phyloP scores from a whole-genome alignment of 2,888 invertebrate species.

The Aphodius sticticus region DNA sequence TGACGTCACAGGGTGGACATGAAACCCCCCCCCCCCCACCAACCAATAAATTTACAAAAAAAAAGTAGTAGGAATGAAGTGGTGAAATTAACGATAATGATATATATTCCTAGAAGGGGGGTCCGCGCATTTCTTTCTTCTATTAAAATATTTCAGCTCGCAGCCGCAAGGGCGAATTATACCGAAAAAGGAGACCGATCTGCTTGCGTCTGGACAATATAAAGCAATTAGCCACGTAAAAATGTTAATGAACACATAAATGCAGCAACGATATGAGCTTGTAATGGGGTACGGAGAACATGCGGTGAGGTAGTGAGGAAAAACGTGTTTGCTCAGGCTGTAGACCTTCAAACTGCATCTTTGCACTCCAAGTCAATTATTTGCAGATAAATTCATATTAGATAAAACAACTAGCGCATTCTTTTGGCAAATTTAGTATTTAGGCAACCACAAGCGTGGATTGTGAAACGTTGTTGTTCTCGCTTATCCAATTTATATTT shows the following conservation, averaged over 20 bases:
- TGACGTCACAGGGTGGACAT: not conserved
- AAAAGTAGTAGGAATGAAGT: not conserved
- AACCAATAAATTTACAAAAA: too few relatives aligned
- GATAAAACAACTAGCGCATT: not conserved
- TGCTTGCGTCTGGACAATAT: conserved; percentile 18
- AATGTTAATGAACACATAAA: conserved; percentile 27
- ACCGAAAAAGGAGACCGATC: conserved; percentile 19
- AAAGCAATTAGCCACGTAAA: conserved; percentile 22
- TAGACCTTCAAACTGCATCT: not conserved
- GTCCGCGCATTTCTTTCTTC: conserved; percentile 6
- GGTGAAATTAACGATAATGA: not conserved
- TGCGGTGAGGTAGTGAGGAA: not conserved
- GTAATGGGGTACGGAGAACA: not conserved
- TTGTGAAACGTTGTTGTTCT: not conserved
- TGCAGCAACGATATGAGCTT: conserved; percentile 17
- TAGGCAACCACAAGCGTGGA: not conserved
- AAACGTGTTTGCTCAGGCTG: not conserved
- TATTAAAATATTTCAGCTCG: conserved; percentile 19
- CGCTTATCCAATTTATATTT: not conserved
- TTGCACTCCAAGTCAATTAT: not conserved
- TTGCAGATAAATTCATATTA: not conserved
- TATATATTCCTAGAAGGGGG: not conserved
- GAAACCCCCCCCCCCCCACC: too few relatives aligned
- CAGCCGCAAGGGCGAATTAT: conserved; percentile 17
- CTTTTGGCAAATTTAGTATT: not conserved